phyloP scores from a whole-genome alignment of 2,113 vertebrate genomes.

The Neolamprologus hecqui region DNA sequence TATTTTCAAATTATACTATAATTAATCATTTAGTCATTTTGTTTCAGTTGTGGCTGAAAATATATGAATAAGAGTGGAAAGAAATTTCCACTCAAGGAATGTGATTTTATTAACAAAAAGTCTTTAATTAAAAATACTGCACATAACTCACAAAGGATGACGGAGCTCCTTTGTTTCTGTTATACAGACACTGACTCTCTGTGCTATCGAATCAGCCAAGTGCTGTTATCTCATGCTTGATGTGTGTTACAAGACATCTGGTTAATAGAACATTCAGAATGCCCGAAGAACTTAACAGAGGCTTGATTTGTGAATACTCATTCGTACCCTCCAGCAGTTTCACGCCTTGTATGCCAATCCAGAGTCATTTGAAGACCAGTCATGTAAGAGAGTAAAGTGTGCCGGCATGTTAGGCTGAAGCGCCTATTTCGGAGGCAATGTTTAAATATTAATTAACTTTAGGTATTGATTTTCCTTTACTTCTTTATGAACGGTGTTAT shows the following conservation, averaged over 20 bases:
- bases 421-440: slow-evolving; percentile 60
- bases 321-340: not conserved
- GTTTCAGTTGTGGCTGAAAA: slow-evolving; percentile 8
- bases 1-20: slow-evolving; percentile 54
- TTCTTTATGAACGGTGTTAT: slow-evolving; percentile 70
- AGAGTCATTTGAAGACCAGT: slow-evolving; percentile 1
- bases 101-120: slow-evolving; percentile 19
- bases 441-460: slow-evolving; percentile 75
- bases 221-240: not conserved
- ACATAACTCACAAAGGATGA: not conserved
- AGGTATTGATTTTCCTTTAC: slow-evolving; percentile 67
- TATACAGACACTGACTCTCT: not conserved
- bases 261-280: not conserved
- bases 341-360: not conserved
- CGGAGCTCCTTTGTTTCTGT: not conserved
- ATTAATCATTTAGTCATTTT: slow-evolving; percentile 44
- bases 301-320: not conserved
- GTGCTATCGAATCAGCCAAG: not conserved
- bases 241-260: not conserved
- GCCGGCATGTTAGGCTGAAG: not conserved
- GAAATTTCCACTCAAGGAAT: not conserved
- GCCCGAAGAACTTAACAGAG: not conserved
- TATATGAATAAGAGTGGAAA: not conserved
- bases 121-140: slow-evolving; percentile 1
- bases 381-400: not conserved